phyloP scores from a whole-genome alignment of 2,797 vertebrate genomes.

The Euthynnus affinis region DNA sequence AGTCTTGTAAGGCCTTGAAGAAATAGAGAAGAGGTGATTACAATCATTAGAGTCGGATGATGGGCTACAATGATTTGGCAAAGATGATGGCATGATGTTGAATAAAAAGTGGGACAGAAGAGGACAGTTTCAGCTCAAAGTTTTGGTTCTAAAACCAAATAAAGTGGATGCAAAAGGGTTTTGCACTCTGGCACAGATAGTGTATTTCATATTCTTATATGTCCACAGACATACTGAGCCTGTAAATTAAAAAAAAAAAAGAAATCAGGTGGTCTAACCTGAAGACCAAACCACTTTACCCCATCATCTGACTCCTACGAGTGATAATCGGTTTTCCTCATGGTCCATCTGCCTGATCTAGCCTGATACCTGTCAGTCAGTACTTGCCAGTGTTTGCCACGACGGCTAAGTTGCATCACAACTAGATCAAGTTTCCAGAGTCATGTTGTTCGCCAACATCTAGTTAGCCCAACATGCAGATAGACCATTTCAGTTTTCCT shows the following conservation, averaged over 20 bases:
- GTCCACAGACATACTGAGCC: not conserved
- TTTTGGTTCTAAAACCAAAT: slow-evolving; percentile 12
- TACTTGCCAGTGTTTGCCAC: slow-evolving; percentile 39
- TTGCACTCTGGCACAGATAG: not conserved
- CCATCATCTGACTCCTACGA: slow-evolving; percentile 57
- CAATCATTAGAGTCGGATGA: slow-evolving; percentile 50
- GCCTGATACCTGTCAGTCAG: slow-evolving; percentile 28
- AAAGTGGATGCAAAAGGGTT: slow-evolving; percentile 5
- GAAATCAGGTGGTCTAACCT: slow-evolving; percentile 3
- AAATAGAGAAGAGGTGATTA: slow-evolving; percentile 22
- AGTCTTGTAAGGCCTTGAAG: slow-evolving; percentile 47
- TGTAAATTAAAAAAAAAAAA: not conserved
- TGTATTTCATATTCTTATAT: slow-evolving; percentile 6
- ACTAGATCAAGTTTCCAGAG: slow-evolving; percentile 55
- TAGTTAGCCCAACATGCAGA: slow-evolving; percentile 33
- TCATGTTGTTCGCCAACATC: slow-evolving; percentile 37
- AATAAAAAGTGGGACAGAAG: slow-evolving; percentile 3
- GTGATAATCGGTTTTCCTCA: slow-evolving; percentile 24
- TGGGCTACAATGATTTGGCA: slow-evolving; percentile 27
- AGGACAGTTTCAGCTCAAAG: not conserved
- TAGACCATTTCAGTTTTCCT: slow-evolving; percentile 1
- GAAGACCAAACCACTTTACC: slow-evolving; percentile 33
- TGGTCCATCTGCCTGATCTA: slow-evolving; percentile 40
- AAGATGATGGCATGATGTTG: not conserved
- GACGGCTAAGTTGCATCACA: slow-evolving; percentile 44